Conservation (phyloP, 2,888 invertebrate species). For the Drosophila birchii region DNA sequence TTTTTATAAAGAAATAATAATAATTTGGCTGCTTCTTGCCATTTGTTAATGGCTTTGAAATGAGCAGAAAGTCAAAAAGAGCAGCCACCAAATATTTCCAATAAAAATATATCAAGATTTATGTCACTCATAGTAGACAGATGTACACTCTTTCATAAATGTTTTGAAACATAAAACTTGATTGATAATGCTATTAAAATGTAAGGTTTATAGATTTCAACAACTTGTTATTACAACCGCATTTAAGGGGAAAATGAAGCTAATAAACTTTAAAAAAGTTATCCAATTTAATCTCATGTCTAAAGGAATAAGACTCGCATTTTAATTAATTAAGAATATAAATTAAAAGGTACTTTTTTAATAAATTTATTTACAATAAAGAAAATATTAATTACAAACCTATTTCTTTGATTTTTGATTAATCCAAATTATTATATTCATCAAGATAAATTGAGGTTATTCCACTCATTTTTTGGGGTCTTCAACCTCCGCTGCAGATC, state of each 20-base stretch:
- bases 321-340: background rate
- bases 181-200: background rate
- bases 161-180: background rate
- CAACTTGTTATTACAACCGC: background rate
- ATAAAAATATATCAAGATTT: constrained; percentile 8
- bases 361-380: background rate
- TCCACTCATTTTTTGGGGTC: background rate
- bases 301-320: background rate
- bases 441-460: background rate
- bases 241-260: background rate
- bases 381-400: background rate
- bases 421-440: background rate
- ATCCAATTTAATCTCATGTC: background rate
- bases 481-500: background rate
- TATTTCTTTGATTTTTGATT: background rate
- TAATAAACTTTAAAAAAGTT: background rate
- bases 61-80: constrained; percentile 13
- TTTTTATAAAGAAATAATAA: constrained; percentile 66
- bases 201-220: background rate
- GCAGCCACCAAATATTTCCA: constrained; percentile 19
- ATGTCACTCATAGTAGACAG: constrained; percentile 5
- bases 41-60: constrained; percentile 80
- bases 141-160: constrained; percentile 1
- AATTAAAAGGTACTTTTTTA: background rate
- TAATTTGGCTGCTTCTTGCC: constrained; percentile 73